These are phyloP conservation scores for Chrysemys picta DNA, from an alignment of 2,113 vertebrate species.

Conservation along the genomic window DNA sequence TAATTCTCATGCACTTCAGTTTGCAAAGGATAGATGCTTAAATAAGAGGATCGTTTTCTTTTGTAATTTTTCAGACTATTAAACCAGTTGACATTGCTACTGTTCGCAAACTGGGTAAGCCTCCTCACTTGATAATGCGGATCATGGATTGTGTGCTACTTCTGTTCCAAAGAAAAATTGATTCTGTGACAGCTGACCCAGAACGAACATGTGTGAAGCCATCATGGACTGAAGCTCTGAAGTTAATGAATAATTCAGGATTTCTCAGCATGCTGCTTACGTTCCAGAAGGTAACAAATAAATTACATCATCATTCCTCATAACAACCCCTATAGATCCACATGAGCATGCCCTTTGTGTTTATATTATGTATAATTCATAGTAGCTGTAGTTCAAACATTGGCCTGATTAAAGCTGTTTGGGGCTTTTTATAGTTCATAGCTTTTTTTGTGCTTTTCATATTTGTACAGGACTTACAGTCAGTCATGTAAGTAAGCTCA, in stretches of 20 bases:
- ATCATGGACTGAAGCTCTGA: constrained; percentile 86
- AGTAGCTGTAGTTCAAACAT: not conserved
- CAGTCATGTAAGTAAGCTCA: not conserved
- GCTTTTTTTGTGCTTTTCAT: not conserved
- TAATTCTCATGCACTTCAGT: not conserved
- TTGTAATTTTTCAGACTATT: constrained; percentile 82
- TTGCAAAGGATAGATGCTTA: not conserved
- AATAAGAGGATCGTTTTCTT: not conserved
- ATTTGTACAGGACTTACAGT: not conserved
- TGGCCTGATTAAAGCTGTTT: constrained; percentile 3
- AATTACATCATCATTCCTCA: not conserved
- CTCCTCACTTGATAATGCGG: constrained; percentile 89
- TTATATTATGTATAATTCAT: not conserved
- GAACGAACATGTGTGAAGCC: constrained; percentile 80
- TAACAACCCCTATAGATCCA: not conserved
- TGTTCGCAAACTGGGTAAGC: constrained; percentile 87
- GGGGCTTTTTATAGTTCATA: not conserved
- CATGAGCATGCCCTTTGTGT: not conserved
- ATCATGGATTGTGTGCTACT: constrained; percentile 90
- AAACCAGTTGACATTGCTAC: constrained; percentile 88
- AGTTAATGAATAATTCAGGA: constrained; percentile 86
- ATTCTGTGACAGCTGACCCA: constrained; percentile 77
- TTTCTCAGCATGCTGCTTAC: constrained; percentile 85
- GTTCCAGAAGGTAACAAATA: constrained; percentile 83
- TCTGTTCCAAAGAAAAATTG: constrained; percentile 86